A percentile compares a stretch with the other conserved stretches of the same genome.
phyloP scores from a whole-genome alignment of 2,888 invertebrate genomes.

The Sphecodes monilicornis region DNA sequence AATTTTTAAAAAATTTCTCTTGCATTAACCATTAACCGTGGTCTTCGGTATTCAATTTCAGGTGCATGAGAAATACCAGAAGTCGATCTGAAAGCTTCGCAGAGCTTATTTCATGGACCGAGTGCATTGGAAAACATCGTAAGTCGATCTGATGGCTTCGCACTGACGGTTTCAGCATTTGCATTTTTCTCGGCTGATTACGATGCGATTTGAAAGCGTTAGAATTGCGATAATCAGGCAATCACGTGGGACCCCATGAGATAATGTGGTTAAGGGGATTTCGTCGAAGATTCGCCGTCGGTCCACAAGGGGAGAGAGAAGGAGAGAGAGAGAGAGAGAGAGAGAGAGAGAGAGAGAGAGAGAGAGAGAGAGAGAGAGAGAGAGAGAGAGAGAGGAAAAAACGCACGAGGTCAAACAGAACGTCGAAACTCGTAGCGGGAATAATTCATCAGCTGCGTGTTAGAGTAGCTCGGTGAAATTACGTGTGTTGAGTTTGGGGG shows the following conservation, averaged over 20 bases:
- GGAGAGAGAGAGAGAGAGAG: too few species aligned
- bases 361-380: too few species aligned
- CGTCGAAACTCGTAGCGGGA: constrained; percentile 41
- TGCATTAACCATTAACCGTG: not conserved
- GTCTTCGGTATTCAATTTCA: not conserved
- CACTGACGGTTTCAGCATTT: not conserved
- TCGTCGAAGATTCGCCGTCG: not conserved
- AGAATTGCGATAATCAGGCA: not conserved
- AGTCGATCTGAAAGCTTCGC: not conserved
- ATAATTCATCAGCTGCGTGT: constrained; percentile 50
- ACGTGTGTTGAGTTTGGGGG: constrained; percentile 12
- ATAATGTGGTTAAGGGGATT: not conserved
- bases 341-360: too few species aligned
- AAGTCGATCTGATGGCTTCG: not conserved
- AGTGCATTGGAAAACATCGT: too few species aligned
- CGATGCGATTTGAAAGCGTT: not conserved
- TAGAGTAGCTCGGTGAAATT: constrained; percentile 20
- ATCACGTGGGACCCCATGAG: not conserved
- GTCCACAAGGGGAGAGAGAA: not conserved
- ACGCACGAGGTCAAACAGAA: not conserved
- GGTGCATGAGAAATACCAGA: not conserved
- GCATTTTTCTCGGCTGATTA: not conserved
- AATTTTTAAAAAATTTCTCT: not conserved
- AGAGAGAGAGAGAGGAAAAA: not conserved
- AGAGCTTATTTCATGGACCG: too few species aligned